A percentile compares a stretch with the other conserved stretches of the same genome.
Evolutionary conservation across 2,113 vertebrate species (phyloP).

Genomic region (Poecile atricapillus): DNA sequence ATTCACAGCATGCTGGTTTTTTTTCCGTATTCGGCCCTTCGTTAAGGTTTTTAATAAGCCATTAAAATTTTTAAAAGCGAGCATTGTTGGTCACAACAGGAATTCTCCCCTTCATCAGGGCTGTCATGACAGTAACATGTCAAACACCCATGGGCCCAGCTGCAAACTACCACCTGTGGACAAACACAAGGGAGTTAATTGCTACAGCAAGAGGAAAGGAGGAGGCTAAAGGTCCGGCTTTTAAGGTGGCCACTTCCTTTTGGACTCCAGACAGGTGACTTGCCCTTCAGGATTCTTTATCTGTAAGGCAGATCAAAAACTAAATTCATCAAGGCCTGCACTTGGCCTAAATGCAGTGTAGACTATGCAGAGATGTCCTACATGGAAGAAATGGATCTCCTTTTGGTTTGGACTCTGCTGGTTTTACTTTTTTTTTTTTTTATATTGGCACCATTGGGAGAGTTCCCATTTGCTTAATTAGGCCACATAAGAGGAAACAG

Average conservation of each 20-base stretch:
- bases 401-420: background rate
- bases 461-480: constrained; percentile 26
- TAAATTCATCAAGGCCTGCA: background rate
- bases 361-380: background rate
- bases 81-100: no score
- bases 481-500: background rate
- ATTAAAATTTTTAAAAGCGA: no score
- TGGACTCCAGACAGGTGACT: background rate
- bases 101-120: background rate
- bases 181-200: background rate
- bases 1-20: no score
- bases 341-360: background rate
- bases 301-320: background rate
- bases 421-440: background rate
- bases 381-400: background rate
- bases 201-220: background rate
- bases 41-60: no score
- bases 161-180: background rate
- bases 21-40: no score
- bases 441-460: background rate
- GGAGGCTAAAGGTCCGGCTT: background rate
- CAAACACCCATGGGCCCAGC: fast-evolving
- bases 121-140: background rate
- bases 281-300: background rate
- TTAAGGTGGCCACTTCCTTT: background rate